Evolutionary conservation across 2,113 vertebrate genomes (phyloP).

Genomic region (Podiceps cristatus): DNA sequence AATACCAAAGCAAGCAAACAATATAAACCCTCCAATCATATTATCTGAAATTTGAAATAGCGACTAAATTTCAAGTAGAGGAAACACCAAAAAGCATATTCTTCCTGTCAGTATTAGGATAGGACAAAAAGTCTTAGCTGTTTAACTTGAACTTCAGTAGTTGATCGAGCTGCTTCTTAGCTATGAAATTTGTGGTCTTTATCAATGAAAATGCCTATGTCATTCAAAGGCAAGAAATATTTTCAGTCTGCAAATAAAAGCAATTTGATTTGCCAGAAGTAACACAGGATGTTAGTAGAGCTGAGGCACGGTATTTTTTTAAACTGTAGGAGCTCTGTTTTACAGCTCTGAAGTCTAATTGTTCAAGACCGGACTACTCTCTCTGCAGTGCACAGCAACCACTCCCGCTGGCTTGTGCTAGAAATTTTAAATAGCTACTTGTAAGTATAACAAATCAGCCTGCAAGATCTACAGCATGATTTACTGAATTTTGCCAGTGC

Average conservation of each 20-base stretch:
- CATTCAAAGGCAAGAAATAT: neutral
- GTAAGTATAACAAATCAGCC: neutral
- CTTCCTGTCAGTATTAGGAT: neutral
- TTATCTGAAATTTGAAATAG: neutral
- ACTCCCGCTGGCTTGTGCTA: neutral
- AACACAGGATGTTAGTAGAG: neutral
- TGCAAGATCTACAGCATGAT: neutral
- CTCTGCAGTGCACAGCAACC: neutral
- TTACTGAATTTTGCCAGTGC: neutral
- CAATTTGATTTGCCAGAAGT: neutral
- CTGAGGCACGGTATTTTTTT: neutral
- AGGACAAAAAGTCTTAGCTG: neutral
- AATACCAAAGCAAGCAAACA: neutral
- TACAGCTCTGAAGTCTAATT: neutral
- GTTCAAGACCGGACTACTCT: neutral
- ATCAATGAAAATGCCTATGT: neutral
- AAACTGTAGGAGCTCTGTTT: neutral
- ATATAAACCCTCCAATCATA: fast-evolving
- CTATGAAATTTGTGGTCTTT: neutral
- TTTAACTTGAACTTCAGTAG: neutral
- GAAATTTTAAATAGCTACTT: neutral
- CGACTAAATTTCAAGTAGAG: neutral
- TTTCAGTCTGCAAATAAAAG: neutral
- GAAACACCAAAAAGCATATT: neutral
- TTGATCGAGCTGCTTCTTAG: neutral